These are phyloP conservation scores for Ennomos quercinarius DNA, from an alignment of 2,888 invertebrate genomes.

Conservation along the genomic window DNA sequence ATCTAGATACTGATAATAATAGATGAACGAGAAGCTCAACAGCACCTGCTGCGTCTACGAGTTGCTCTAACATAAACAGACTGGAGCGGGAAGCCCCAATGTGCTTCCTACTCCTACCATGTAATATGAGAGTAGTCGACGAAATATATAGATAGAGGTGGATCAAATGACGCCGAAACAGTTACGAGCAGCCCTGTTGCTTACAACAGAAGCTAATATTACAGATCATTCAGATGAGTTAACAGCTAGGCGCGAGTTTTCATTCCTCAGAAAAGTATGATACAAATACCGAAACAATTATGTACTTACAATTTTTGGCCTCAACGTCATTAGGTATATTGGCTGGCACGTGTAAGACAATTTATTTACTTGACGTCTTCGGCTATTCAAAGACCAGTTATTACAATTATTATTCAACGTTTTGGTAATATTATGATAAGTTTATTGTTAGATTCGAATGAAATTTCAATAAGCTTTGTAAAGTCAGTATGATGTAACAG, in stretches of 20 bases:
- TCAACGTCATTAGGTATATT: too few species aligned
- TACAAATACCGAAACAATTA: too few species aligned
- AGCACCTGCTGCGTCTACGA: constrained; percentile 12
- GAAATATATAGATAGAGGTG: constrained; percentile 53
- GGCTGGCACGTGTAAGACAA: too few species aligned
- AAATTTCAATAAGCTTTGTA: constrained; percentile 8
- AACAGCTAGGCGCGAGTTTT: too few species aligned
- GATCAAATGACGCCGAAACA: constrained; percentile 51
- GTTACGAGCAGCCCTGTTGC: constrained; percentile 43
- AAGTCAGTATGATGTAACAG: constrained; percentile 16
- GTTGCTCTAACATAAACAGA: constrained; percentile 34
- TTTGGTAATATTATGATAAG: constrained; percentile 38
- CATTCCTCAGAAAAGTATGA: too few species aligned
- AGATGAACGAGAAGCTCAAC: constrained; percentile 44
- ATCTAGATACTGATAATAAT: too few species aligned
- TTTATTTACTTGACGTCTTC: too few species aligned
- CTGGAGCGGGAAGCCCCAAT: constrained; percentile 46
- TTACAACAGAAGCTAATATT: too few species aligned
- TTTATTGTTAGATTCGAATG: constrained; percentile 3
- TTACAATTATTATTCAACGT: too few species aligned
- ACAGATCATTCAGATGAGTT: too few species aligned
- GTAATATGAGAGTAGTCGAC: constrained; percentile 50
- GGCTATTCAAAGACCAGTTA: too few species aligned
- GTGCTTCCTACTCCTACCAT: constrained; percentile 35
- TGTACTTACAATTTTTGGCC: too few species aligned